A percentile compares a stretch with the other conserved stretches of the same genome.
phyloP scores from a whole-genome alignment of 2,888 invertebrate genomes.

The Dysmachus trigonus region DNA sequence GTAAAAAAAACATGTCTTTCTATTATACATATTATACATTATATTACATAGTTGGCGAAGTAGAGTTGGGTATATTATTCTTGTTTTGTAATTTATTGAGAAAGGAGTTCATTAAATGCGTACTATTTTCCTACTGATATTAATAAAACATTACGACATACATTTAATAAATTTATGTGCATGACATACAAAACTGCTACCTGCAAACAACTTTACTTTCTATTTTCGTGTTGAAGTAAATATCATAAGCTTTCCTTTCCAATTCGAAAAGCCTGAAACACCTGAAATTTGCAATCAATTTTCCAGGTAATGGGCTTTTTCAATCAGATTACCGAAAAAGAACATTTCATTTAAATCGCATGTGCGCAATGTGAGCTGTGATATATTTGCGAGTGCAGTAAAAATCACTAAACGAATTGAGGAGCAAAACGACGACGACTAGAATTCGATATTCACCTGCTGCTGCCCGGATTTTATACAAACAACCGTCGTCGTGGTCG shows the following conservation, averaged over 20 bases:
- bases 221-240: background rate
- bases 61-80: no score
- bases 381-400: background rate
- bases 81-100: no score
- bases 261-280: background rate
- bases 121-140: background rate
- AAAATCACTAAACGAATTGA: background rate
- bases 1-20: no score
- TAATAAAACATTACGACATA: background rate
- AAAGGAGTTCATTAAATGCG: no score
- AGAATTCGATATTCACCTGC: constrained; percentile 32
- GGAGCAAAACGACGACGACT: background rate
- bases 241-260: background rate
- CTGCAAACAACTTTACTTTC: background rate
- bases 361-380: background rate
- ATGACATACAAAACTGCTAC: background rate
- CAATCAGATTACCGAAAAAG: background rate
- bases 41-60: no score
- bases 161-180: background rate
- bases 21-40: no score
- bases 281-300: background rate
- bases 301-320: background rate
- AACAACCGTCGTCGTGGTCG: background rate
- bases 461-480: constrained; percentile 31
- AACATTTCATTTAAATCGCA: background rate